Evolutionary conservation across 2,797 vertebrate genomes (phyloP).

Genomic region (Trachops cirrhosus): DNA sequence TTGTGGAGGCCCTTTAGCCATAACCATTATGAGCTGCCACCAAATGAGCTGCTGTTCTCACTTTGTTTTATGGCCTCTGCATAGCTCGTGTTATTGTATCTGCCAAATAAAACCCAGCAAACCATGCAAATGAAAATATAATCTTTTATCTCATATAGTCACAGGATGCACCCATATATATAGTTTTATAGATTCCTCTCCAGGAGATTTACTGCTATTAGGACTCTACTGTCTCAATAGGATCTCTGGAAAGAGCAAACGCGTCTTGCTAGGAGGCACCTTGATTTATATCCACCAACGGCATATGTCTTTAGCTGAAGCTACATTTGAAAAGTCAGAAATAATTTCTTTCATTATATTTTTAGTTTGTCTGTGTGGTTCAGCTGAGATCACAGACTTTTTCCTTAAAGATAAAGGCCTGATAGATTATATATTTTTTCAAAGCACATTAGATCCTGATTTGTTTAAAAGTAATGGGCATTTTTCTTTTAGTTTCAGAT

Average conservation of each 20-base stretch:
- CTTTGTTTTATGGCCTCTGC: slow-evolving; percentile 84
- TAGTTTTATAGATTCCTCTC: slow-evolving; percentile 53
- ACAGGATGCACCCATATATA: slow-evolving; percentile 66
- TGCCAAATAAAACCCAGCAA: slow-evolving; percentile 85
- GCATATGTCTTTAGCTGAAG: background rate
- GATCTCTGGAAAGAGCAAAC: background rate
- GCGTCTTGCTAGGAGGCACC: background rate
- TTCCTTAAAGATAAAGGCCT: background rate
- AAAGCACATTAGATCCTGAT: background rate
- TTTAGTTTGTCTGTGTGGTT: slow-evolving; percentile 19
- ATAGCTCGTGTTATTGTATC: slow-evolving; percentile 82
- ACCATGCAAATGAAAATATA: slow-evolving; percentile 85
- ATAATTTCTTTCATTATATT: slow-evolving; percentile 47
- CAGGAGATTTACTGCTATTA: slow-evolving; percentile 38
- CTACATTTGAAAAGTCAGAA: slow-evolving; percentile 32
- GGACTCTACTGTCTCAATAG: background rate
- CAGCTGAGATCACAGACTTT: background rate
- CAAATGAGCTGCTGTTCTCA: slow-evolving; percentile 84
- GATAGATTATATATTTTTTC: background rate
- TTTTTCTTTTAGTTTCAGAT: slow-evolving; percentile 8
- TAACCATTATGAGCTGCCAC: slow-evolving; percentile 81
- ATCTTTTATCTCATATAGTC: slow-evolving; percentile 79
- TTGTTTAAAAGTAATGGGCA: slow-evolving; percentile 15
- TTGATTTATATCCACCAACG: background rate
- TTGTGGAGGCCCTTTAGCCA: slow-evolving; percentile 83